Evolutionary conservation across 2,888 invertebrate species (phyloP).

Genomic region (Lepidonotus clava): DNA sequence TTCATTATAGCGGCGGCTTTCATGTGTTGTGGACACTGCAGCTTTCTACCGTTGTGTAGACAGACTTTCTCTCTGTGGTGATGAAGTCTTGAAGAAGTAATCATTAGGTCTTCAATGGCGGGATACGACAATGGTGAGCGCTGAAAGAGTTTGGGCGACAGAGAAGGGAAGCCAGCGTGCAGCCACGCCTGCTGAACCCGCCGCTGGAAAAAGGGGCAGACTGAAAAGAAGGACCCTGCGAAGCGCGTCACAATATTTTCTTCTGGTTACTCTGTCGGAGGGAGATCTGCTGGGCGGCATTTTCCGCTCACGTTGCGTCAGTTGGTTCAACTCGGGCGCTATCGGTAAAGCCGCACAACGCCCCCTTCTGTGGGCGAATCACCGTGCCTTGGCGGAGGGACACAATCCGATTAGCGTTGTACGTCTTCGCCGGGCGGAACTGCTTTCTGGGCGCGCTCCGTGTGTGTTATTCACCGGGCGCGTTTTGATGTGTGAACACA

Average conservation of each 20-base stretch:
- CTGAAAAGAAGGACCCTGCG: neutral
- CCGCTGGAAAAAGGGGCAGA: neutral
- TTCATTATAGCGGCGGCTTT: neutral
- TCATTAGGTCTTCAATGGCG: neutral
- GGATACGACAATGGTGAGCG: neutral
- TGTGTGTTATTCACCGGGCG: neutral
- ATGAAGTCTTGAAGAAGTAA: conserved; percentile 12
- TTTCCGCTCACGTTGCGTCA: conserved; percentile 49
- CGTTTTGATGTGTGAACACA: conserved; percentile 46
- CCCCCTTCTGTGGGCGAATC: neutral
- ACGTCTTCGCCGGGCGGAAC: neutral
- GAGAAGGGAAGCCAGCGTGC: no score
- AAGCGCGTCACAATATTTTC: conserved; percentile 23
- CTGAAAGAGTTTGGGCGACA: no score
- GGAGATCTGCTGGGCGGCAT: neutral
- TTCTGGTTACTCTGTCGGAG: conserved; percentile 20
- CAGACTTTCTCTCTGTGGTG: neutral
- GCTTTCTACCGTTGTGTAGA: neutral
- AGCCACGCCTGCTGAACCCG: no score
- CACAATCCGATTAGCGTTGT: conserved; percentile 46
- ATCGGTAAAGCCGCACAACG: conserved; percentile 15
- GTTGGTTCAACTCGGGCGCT: conserved; percentile 48
- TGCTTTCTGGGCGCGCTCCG: no score
- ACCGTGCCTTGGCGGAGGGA: neutral
- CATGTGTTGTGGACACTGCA: neutral